These are phyloP conservation scores for Herminia tarsipennalis DNA, from an alignment of 2,888 invertebrate species.

Conservation along the genomic window DNA sequence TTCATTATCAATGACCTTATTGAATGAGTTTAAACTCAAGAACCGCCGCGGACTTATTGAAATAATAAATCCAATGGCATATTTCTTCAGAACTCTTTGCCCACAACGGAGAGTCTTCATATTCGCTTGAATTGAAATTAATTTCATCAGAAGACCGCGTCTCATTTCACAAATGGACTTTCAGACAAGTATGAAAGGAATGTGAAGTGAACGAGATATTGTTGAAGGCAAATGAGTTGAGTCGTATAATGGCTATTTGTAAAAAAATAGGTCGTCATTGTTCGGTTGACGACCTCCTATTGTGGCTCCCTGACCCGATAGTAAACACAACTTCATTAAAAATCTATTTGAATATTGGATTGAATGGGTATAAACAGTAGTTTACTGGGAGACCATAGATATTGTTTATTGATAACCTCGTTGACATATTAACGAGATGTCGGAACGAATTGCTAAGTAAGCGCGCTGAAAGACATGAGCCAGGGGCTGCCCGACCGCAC, in stretches of 20 bases:
- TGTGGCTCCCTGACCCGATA: constrained; percentile 40
- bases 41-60: too few species aligned
- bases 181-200: constrained; percentile 54
- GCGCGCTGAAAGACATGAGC: constrained; percentile 73
- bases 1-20: too few species aligned
- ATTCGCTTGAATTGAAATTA: constrained; percentile 46
- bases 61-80: too few species aligned
- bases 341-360: constrained; percentile 44
- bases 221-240: constrained; percentile 68
- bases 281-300: constrained; percentile 66
- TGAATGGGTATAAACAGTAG: constrained; percentile 54
- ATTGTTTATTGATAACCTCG: constrained; percentile 74
- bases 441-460: constrained; percentile 72
- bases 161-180: constrained; percentile 51
- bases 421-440: constrained; percentile 80
- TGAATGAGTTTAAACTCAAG: too few species aligned
- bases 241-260: constrained; percentile 65
- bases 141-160: constrained; percentile 41
- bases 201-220: constrained; percentile 61
- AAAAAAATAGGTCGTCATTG: constrained; percentile 70
- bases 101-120: constrained; percentile 18
- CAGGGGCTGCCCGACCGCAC: constrained; percentile 65
- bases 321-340: constrained; percentile 43
- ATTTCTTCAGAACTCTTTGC: too few species aligned
- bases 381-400: constrained; percentile 52